These are phyloP conservation scores for Abrostola tripartita DNA, from an alignment of 2,888 invertebrate species.

Conservation along the genomic window DNA sequence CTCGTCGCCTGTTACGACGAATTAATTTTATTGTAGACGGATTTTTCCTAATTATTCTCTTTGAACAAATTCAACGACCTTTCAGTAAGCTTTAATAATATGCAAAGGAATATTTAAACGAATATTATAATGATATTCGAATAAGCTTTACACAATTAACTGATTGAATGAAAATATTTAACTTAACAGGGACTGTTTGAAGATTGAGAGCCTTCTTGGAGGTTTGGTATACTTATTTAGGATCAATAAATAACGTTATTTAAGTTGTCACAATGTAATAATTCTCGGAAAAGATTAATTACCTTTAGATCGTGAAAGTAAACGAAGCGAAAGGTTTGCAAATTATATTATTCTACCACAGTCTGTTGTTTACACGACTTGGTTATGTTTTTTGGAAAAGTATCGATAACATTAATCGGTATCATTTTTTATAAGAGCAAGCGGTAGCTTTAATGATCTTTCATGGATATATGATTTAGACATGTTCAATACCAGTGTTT, in stretches of 20 bases:
- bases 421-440: no score
- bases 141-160: slow-evolving; percentile 31
- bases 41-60: slow-evolving; percentile 22
- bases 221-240: slow-evolving; percentile 2
- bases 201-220: slow-evolving; percentile 22
- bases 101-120: slow-evolving; percentile 11
- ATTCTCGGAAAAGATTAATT: slow-evolving; percentile 32
- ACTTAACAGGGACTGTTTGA: slow-evolving; percentile 14
- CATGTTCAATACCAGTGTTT: no score
- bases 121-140: slow-evolving; percentile 20
- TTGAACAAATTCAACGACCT: slow-evolving; percentile 33
- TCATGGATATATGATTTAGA: no score
- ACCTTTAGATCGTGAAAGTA: slow-evolving; percentile 19
- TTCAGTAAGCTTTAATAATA: slow-evolving; percentile 19
- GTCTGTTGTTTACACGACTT: not conserved
- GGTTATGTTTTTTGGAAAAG: no score
- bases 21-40: no score
- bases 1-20: no score
- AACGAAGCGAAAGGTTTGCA: not conserved
- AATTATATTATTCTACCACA: slow-evolving; percentile 38
- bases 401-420: no score
- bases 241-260: slow-evolving; percentile 41
- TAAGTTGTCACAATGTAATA: slow-evolving; percentile 34
- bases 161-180: slow-evolving; percentile 33
- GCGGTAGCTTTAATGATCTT: no score